phyloP scores from a whole-genome alignment of 1,140 invertebrate genomes.

The Platorchestia sp. region DNA sequence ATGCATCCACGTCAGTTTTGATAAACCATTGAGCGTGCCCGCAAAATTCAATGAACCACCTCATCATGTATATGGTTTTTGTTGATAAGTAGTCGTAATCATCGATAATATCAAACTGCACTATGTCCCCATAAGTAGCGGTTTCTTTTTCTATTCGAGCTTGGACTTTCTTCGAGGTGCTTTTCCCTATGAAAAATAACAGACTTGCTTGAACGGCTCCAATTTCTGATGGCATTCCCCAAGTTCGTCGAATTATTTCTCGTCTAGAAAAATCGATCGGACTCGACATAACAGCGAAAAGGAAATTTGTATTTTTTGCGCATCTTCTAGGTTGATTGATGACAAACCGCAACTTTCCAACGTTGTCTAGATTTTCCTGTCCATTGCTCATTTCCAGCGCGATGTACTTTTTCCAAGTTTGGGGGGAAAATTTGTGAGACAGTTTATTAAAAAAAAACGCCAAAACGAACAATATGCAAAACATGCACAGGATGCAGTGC shows the following conservation, averaged over 20 bases:
- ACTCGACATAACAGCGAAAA: not conserved
- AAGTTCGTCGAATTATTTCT: not conserved
- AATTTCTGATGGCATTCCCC: not conserved
- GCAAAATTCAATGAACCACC: not conserved
- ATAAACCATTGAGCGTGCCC: not conserved
- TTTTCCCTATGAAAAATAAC: not conserved
- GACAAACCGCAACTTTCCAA: not conserved
- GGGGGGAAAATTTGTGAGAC: not conserved
- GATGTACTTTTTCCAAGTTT: not conserved
- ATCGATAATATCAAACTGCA: not conserved
- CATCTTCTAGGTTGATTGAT: not conserved
- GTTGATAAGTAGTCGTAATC: not conserved
- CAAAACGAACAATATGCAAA: not conserved
- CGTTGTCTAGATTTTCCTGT: not conserved
- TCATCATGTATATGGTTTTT: constrained; percentile 25
- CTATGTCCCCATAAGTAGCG: not conserved
- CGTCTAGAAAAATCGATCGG: not conserved
- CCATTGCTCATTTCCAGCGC: not conserved
- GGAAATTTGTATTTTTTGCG: not conserved
- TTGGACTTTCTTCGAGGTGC: not conserved
- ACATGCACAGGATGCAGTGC: not conserved
- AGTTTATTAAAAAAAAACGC: not conserved
- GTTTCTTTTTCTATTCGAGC: not conserved
- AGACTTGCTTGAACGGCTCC: not conserved
- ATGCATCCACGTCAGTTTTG: constrained; percentile 20